Percentiles rank a stretch among this genome's conserved stretches.
phyloP scores from a whole-genome alignment of 2,113 vertebrate species.

The Dasyprocta punctata region DNA sequence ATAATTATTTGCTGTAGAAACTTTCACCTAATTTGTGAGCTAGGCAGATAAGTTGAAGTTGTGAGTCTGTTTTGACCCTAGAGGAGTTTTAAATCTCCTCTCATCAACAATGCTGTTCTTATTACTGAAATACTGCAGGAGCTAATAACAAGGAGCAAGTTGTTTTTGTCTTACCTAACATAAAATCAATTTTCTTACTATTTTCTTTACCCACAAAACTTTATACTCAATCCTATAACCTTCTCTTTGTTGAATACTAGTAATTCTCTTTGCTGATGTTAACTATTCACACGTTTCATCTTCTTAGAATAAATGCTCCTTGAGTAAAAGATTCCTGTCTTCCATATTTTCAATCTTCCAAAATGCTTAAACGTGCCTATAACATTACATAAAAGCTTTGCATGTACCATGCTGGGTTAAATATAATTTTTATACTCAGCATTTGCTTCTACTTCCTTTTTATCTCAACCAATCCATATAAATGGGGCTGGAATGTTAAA shows the following conservation, averaged over 20 bases:
- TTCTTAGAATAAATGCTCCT: conserved; percentile 23
- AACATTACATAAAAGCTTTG: background rate
- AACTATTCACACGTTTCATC: background rate
- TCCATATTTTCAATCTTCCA: conserved; percentile 12
- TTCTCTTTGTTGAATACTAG: background rate
- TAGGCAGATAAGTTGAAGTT: background rate
- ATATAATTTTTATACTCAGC: background rate
- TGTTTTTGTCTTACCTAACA: background rate
- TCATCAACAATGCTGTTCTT: background rate
- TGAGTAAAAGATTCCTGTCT: conserved; percentile 1
- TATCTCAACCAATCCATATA: background rate
- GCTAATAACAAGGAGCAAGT: background rate
- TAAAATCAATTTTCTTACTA: conserved; percentile 1
- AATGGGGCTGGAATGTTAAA: background rate
- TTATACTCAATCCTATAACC: background rate
- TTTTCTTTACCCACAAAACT: background rate
- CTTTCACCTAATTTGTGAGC: background rate
- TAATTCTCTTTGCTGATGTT: conserved; percentile 24
- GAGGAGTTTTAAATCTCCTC: background rate
- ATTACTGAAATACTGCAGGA: background rate
- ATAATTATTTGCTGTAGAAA: background rate
- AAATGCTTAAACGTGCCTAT: background rate
- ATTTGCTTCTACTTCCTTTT: conserved; percentile 17
- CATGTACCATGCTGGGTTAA: background rate
- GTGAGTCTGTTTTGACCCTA: background rate